Base-by-base conservation (phyloP, 2,888 invertebrate genomes). In the Aphodius sticticus region DNA sequence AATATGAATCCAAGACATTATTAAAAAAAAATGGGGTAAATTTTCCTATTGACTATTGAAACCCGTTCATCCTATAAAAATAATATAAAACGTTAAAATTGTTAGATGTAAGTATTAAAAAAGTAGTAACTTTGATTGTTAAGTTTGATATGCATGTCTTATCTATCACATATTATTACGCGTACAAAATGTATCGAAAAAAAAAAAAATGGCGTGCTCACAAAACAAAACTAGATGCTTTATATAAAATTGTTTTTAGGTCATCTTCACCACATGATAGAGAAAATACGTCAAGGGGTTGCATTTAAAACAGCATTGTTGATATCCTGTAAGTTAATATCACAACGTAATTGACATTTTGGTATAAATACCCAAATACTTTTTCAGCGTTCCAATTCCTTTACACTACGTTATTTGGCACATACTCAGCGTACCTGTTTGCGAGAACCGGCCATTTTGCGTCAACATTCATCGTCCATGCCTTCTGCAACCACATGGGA, bases 401-500 rank as follows among this genome's bases (percentile, higher is more conserved):
- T 0, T 98, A 97, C 87, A 98, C 99, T 2, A 96, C 96, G 77
- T 88, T 98, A 76, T 99, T 99, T 90, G 99, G 98, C 80, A 95
- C 95, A 76, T 99, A 99, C 89, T 97, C 98, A 6, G 96, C 98
- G n/a, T 97, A 94, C 88, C 89, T 98, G 76, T 97, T 98, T 89
- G 91, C 95, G 9, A 93, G 95, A 87, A 98, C 98, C 84, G 97
- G 97, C 69, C 97, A 98, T 88, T 93, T 98, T 84, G 91, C 94
- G 16, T 96, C 98, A 0, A 96, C 97, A 3, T 93, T 98, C 84
- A 89, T 97, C 15, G 97, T 95, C 1, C 99, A 99, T 89, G 95
- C 96, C 53, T 97, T 98, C 89, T 99, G 99, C 89, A 99, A 99
- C 89, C 96, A 97, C 89, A 97, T 99, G 97, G 98, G 98, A 6